These are phyloP conservation scores for Corythucha ciliata DNA, from an alignment of 2,888 invertebrate species.

Conservation along the genomic window DNA sequence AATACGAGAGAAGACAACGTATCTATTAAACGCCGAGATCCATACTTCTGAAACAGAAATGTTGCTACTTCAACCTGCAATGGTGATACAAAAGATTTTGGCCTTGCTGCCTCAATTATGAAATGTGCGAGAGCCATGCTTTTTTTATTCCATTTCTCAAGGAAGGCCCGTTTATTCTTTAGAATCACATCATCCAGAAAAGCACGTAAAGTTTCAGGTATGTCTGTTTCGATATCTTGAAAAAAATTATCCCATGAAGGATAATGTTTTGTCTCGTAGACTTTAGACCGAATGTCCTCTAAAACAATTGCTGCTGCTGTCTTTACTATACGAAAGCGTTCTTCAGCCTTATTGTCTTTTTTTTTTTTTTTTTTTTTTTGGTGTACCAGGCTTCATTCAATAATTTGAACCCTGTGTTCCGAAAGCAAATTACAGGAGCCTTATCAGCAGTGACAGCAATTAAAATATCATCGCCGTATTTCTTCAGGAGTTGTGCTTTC, in stretches of 20 bases:
- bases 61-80: conserved; percentile 26
- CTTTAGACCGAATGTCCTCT: conserved; percentile 29
- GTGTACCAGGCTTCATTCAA: conserved; percentile 14
- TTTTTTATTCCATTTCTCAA: no score
- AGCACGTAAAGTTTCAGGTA: conserved; percentile 13
- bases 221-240: no score
- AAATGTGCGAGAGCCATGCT: no score
- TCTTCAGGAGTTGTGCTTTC: conserved; percentile 23
- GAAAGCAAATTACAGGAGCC: conserved; percentile 20
- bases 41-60: conserved; percentile 34
- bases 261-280: no score
- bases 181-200: neutral
- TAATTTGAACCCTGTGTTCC: conserved; percentile 9
- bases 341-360: neutral
- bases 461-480: conserved; percentile 30
- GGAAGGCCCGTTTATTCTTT: no score
- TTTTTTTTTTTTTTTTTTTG: no score
- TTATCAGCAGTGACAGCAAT: conserved; percentile 14
- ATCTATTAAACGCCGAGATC: conserved; percentile 32
- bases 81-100: conserved; percentile 31
- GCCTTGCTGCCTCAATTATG: no score
- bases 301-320: conserved; percentile 9
- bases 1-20: conserved; percentile 32
- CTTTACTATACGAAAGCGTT: conserved; percentile 3
- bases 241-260: no score